Percentiles rank a stretch among this genome's conserved stretches.
Conservation (phyloP, 2,888 invertebrate genomes). For the Blastobasis adustella region DNA sequence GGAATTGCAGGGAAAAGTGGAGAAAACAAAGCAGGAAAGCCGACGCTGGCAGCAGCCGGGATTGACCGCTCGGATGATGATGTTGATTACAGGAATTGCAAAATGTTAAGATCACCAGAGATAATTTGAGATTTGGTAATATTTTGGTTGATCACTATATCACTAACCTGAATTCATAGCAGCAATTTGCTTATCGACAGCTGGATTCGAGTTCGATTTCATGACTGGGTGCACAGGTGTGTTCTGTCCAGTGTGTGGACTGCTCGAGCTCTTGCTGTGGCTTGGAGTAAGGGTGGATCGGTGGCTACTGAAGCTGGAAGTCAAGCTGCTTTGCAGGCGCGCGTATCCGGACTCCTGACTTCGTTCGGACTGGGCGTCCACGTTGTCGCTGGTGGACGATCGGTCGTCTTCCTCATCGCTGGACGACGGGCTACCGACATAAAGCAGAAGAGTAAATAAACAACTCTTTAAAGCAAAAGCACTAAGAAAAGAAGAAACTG, state of each 20-base stretch:
- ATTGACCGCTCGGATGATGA: too few relatives aligned
- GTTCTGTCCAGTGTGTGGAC: constrained; percentile 58
- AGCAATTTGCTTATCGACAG: constrained; percentile 69
- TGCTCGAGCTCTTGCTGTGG: constrained; percentile 62
- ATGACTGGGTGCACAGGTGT: constrained; percentile 63
- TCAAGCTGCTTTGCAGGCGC: constrained; percentile 34
- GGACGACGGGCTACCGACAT: constrained; percentile 77
- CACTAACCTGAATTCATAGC: constrained; percentile 58
- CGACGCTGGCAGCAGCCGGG: too few relatives aligned
- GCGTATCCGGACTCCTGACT: constrained; percentile 52
- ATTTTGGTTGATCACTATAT: not conserved
- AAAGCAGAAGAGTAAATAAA: constrained; percentile 18
- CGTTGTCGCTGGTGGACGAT: constrained; percentile 63
- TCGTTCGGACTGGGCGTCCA: constrained; percentile 54
- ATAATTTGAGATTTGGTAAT: not conserved
- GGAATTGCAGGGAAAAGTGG: too few relatives aligned
- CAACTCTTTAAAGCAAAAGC: constrained; percentile 18
- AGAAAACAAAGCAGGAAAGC: too few relatives aligned
- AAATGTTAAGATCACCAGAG: not conserved
- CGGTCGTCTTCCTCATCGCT: constrained; percentile 80
- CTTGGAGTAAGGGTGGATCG: constrained; percentile 43
- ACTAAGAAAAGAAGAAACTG: not conserved
- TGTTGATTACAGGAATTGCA: not conserved
- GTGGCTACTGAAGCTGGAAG: constrained; percentile 32
- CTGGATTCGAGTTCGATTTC: constrained; percentile 68